phyloP scores from a whole-genome alignment of 2,797 vertebrate species.

The Dromococcyx pavoninus region DNA sequence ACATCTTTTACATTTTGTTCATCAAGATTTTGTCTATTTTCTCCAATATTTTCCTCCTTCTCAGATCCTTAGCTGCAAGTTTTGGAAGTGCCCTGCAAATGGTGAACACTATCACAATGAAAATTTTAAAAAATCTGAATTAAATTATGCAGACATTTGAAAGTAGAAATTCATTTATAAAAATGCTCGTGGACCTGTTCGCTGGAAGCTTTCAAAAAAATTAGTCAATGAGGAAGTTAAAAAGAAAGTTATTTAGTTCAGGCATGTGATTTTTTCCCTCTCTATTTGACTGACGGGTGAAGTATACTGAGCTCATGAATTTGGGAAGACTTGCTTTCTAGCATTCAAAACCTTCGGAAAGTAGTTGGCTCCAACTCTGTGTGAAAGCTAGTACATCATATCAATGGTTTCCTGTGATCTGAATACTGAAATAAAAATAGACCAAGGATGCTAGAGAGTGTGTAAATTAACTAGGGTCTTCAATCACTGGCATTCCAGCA shows the following conservation, averaged over 20 bases:
- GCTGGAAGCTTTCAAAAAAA: not conserved
- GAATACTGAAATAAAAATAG: slow-evolving; percentile 8
- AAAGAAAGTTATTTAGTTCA: not conserved
- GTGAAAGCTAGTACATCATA: not conserved
- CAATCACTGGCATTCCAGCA: not conserved
- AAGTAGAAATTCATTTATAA: not conserved
- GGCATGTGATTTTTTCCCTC: not conserved
- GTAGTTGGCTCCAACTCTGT: not conserved
- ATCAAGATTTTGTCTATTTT: not conserved
- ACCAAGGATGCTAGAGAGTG: not conserved
- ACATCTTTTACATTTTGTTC: not conserved
- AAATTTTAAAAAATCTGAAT: not conserved
- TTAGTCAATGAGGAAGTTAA: not conserved
- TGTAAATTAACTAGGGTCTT: not conserved
- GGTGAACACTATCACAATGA: not conserved
- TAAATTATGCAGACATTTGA: not conserved
- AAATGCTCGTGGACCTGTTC: not conserved
- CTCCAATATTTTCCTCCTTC: not conserved
- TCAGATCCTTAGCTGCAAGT: not conserved
- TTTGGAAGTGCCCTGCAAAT: not conserved
- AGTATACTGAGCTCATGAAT: not conserved
- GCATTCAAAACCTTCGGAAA: slow-evolving; percentile 7
- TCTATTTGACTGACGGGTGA: not conserved
- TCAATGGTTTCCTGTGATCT: not conserved
- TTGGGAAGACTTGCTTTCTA: not conserved